Base-by-base conservation (phyloP, 1,140 invertebrate genomes). In the Monochamus saltuarius region DNA sequence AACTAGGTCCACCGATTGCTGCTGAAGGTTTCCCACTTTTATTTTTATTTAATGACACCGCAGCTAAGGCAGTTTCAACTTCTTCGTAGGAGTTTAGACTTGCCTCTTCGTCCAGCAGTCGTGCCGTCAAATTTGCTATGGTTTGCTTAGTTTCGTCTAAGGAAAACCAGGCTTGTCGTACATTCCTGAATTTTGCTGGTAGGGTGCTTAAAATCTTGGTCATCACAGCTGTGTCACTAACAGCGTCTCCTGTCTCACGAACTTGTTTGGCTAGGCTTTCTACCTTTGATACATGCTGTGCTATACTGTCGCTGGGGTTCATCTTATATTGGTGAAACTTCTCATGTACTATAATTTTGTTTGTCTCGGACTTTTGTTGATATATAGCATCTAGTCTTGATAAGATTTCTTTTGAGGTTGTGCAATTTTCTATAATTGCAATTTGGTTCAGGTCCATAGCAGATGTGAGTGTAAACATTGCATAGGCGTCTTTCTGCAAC, bases 131-230 rank as follows among this genome's bases (percentile, higher is more conserved):
- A 62, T 77, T 77, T 16, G 50, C 4, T 11, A 77, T 40, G 14
- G 72, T 78, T 64, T 78, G 73, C 59, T 71, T 69, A 6, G 55
- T 56, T 38, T 69, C 62, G 66, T 74, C 72, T 16, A 77, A 17
- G 40, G 72, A 77, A 49, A 75, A 56, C 73, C 74, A 76, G 1
- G 74, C 76, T 67, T 77, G 72, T 42, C 73, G 68, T 45, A 77
- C 45, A 29, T 70, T 71, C 60, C 69, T 61, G 37, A 65, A 75
- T 45, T 75, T 76, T 1, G 34, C 11, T 9, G 62, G 59, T 42
- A 69, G 38, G 16, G 68, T 73, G 39, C 67, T 60, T 7, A 62
- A 19, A 46, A 74, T 72, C 61, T 78, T 76, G 45, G 73, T 74
- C 40, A 76, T 75, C 0, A 77, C 45, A 4, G 72, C 76, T 10